A percentile compares a stretch with the other conserved stretches of the same genome.
Evolutionary conservation across 2,113 vertebrate genomes (phyloP).

Genomic region (Sapayoa aenigma): DNA sequence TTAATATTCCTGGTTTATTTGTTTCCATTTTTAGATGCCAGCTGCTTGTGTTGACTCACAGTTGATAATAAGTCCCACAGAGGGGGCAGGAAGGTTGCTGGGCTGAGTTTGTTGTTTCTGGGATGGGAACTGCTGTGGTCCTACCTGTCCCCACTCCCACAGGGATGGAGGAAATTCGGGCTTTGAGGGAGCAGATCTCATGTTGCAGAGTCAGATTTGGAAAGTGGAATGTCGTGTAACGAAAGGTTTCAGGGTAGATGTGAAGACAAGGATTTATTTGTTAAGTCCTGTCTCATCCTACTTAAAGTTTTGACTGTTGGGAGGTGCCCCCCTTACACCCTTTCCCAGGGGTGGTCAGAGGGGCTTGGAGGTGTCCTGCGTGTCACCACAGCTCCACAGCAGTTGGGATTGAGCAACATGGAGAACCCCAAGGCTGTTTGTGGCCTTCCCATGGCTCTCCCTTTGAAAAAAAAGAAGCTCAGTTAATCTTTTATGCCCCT

Average conservation of each 20-base stretch:
- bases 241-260: background rate
- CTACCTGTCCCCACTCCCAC: background rate
- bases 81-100: slow-evolving; percentile 53
- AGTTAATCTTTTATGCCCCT: background rate
- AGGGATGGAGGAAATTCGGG: background rate
- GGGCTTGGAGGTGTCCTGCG: background rate
- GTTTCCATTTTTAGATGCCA: slow-evolving; percentile 59
- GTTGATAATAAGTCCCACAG: background rate
- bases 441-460: background rate
- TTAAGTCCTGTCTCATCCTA: background rate
- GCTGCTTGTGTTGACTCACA: slow-evolving; percentile 34
- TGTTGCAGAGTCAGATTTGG: background rate
- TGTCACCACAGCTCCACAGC: background rate
- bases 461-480: background rate
- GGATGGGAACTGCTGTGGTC: background rate
- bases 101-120: slow-evolving; percentile 49
- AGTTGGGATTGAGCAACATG: background rate
- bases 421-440: background rate
- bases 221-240: background rate
- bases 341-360: background rate
- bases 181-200: background rate
- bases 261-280: background rate
- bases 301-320: background rate
- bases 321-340: background rate
- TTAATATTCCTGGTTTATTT: slow-evolving; percentile 54